Conservation (phyloP, 2,888 invertebrate genomes). For the Protophormia terraenovae region DNA sequence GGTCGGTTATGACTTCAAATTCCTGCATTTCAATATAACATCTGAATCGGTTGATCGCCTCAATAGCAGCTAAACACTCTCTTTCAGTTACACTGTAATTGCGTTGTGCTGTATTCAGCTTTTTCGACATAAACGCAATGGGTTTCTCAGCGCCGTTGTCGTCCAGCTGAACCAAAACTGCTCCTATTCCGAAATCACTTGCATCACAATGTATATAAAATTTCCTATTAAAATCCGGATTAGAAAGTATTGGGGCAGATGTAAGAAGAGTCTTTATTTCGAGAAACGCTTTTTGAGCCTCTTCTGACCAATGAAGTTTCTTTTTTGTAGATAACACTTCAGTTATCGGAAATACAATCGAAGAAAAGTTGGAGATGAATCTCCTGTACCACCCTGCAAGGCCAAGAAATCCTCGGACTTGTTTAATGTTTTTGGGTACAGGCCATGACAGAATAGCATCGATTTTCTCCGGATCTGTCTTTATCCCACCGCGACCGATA, state of each 20-base stretch:
- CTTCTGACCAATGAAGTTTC: conserved; percentile 22
- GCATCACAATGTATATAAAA: neutral
- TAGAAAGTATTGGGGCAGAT: neutral
- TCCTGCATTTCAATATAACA: neutral
- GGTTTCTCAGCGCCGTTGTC: too few species aligned
- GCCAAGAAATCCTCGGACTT: conserved; percentile 42
- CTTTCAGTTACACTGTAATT: too few species aligned
- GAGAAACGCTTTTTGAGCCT: neutral
- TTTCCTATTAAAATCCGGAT: neutral
- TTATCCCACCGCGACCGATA: neutral
- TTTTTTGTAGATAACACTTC: neutral
- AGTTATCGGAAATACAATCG: neutral
- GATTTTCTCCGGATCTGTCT: conserved; percentile 57
- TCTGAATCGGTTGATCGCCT: neutral
- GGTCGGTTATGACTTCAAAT: neutral
- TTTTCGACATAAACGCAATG: too few species aligned
- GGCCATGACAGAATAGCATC: neutral
- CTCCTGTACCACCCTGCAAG: conserved; percentile 1
- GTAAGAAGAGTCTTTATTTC: neutral
- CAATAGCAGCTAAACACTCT: too few species aligned
- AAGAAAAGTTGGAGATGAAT: conserved; percentile 26
- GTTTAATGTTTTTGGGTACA: neutral
- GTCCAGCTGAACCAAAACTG: neutral
- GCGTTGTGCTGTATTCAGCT: too few species aligned
- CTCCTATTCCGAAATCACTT: neutral